These are phyloP conservation scores for Panthera leo DNA, from an alignment of 2,113 vertebrate genomes.

Conservation along the genomic window DNA sequence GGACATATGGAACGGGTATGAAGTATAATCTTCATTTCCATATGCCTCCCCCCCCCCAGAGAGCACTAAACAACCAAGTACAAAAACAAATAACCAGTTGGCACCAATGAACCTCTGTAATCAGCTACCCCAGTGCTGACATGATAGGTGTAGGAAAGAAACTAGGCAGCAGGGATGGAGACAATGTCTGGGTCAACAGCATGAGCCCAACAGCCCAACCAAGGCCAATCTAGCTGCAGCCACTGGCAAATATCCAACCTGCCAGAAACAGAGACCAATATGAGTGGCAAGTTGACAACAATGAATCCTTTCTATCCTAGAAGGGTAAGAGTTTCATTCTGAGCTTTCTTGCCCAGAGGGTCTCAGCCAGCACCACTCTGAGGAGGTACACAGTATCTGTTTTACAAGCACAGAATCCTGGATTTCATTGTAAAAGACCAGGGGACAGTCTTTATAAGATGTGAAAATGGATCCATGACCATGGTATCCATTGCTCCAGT, in stretches of 20 bases:
- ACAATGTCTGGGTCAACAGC: not conserved
- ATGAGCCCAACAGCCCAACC: not conserved
- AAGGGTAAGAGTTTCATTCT: not conserved
- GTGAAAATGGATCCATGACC: not conserved
- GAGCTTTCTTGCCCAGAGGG: not conserved
- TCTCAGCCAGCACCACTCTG: not conserved
- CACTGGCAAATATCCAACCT: not conserved
- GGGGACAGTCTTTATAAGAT: not conserved
- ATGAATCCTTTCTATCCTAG: not conserved
- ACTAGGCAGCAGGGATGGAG: not conserved
- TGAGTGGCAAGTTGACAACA: not conserved
- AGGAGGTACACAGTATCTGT: not conserved
- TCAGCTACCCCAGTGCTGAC: not conserved
- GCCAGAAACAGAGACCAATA: not conserved
- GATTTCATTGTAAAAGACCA: not conserved
- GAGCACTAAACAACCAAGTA: not conserved
- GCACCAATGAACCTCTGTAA: not conserved
- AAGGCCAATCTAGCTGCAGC: not conserved
- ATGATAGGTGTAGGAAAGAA: not conserved
- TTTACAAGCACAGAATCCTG: not conserved
- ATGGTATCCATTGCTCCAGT: not conserved
- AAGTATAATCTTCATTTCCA: not conserved
- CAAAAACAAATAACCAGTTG: not conserved
- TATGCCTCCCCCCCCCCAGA: too few relatives aligned
- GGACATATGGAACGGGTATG: not conserved